Percentiles rank a stretch among this genome's conserved stretches.
Evolutionary conservation across 2,113 vertebrate genomes (phyloP).

Genomic region (Proteles cristata): DNA sequence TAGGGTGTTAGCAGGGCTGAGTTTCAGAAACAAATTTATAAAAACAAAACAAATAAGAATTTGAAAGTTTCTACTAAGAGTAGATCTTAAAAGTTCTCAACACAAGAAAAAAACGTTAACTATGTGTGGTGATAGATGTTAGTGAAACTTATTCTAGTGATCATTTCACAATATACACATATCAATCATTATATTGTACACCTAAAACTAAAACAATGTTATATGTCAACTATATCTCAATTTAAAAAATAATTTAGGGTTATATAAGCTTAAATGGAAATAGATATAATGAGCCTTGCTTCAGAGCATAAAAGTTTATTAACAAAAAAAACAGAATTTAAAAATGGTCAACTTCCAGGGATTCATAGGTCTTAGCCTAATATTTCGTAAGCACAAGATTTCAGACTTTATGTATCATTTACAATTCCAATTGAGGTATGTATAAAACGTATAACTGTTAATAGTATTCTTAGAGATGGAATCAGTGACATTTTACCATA

Average conservation of each 20-base stretch:
- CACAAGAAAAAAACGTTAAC: not conserved
- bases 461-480: not conserved
- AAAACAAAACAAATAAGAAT: conserved; percentile 36
- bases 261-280: conserved; percentile 1
- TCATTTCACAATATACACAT: not conserved
- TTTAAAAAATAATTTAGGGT: not conserved
- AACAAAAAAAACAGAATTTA: not conserved
- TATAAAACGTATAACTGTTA: not conserved
- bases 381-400: not conserved
- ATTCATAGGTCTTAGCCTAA: conserved; percentile 19
- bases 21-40: conserved; percentile 29
- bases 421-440: not conserved
- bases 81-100: not conserved
- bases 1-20: not conserved
- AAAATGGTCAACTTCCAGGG: conserved; percentile 3
- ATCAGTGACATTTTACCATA: not conserved
- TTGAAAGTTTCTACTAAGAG: not conserved
- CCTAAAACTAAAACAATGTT: not conserved
- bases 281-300: not conserved
- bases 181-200: not conserved
- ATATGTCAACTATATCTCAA: not conserved
- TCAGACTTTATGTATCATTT: not conserved
- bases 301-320: conserved; percentile 22
- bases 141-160: not conserved
- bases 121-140: not conserved